Percentiles rank a stretch among this genome's conserved stretches.
phyloP scores from a whole-genome alignment of 2,888 invertebrate genomes.

The Aricia artaxerxes region DNA sequence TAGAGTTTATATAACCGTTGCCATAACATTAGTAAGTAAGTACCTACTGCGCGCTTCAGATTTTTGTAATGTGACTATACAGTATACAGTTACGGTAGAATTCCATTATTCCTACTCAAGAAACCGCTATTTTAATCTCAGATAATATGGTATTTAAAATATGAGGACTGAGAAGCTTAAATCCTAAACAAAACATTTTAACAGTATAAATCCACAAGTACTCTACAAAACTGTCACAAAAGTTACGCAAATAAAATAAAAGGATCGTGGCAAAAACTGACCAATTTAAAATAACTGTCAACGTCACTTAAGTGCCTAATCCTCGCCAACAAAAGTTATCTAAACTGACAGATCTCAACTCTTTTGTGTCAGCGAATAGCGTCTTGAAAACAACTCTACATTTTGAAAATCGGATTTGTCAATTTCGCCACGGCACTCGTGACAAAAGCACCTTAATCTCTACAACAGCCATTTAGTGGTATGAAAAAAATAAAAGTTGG shows the following conservation, averaged over 20 bases:
- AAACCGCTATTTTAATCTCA: not conserved
- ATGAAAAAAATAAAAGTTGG: conserved; percentile 76
- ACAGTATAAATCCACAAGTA: not conserved
- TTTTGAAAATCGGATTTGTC: conserved; percentile 50
- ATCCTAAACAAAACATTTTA: conserved; percentile 20
- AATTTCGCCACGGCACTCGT: conserved; percentile 56
- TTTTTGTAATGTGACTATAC: not conserved
- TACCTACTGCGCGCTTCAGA: not conserved
- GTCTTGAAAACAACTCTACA: conserved; percentile 29
- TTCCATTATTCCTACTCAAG: not conserved
- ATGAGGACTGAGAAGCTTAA: not conserved
- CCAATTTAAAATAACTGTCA: conserved; percentile 48
- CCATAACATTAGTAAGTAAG: too few relatives aligned
- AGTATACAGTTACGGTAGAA: not conserved
- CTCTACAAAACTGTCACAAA: conserved; percentile 4
- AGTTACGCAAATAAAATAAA: conserved; percentile 30
- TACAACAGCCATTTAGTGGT: conserved; percentile 76
- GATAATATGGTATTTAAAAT: not conserved
- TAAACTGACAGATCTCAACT: conserved; percentile 71
- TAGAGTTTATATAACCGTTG: too few relatives aligned
- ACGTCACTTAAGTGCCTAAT: conserved; percentile 60
- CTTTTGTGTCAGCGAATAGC: conserved; percentile 52
- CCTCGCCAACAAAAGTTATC: conserved; percentile 55
- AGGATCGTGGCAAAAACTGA: conserved; percentile 43
- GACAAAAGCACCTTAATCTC: conserved; percentile 75